phyloP scores from a whole-genome alignment of 2,888 invertebrate genomes.

The Peribatodes rhomboidaria region DNA sequence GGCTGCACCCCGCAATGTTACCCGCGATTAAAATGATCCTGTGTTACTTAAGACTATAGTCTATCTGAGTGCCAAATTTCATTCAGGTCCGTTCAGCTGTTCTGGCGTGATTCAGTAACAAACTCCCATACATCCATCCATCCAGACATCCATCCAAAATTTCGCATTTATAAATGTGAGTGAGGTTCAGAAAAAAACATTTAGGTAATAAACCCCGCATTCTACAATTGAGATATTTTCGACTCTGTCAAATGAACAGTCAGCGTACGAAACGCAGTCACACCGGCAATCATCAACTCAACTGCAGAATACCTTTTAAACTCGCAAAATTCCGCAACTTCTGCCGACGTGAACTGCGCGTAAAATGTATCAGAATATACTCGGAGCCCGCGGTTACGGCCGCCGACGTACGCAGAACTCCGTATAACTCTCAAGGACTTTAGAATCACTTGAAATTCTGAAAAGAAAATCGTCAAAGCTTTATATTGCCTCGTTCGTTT shows the following conservation, averaged over 20 bases:
- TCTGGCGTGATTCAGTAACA: no score
- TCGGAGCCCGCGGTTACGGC: conserved; percentile 20
- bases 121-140: no score
- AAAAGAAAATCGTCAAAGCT: conserved; percentile 84
- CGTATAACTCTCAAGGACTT: conserved; percentile 73
- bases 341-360: conserved; percentile 29
- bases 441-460: conserved; percentile 81
- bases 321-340: conserved; percentile 4
- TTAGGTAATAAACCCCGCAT: no score
- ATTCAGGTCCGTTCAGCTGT: no score
- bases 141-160: no score
- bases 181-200: no score
- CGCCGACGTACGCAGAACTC: conserved; percentile 58
- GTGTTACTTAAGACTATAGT: no score
- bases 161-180: no score
- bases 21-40: no score
- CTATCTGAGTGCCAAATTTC: no score
- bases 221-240: no score
- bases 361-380: conserved; percentile 44
- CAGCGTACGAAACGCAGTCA: not conserved
- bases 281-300: conserved; percentile 6
- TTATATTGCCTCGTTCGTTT: conserved; percentile 76
- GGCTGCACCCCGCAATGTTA: no score
- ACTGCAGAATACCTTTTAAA: conserved; percentile 6
- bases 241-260: not conserved